Percentiles rank a stretch among this genome's conserved stretches.
Evolutionary conservation across 2,888 invertebrate species (phyloP).

Genomic region (Rhamnusium bicolor): DNA sequence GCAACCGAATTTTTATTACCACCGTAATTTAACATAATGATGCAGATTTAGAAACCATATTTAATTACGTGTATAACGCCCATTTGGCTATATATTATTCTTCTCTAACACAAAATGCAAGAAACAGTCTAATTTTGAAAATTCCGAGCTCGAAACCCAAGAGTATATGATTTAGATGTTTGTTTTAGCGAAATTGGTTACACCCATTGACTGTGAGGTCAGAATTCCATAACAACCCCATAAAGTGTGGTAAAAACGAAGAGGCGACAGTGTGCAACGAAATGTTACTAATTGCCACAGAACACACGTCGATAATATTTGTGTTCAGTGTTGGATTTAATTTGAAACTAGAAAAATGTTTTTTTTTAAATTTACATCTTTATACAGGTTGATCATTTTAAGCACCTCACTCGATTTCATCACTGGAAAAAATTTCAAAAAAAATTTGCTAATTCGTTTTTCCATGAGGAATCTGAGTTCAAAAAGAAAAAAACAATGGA

Average conservation of each 20-base stretch:
- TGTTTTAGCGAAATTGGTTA: constrained; percentile 48
- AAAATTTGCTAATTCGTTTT: no score
- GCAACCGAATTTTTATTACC: constrained; percentile 35
- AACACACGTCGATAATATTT: background rate
- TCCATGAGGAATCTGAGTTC: no score
- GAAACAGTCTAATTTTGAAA: background rate
- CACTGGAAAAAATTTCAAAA: no score
- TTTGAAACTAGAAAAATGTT: background rate
- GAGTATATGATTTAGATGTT: constrained; percentile 39
- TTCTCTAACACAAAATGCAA: constrained; percentile 3
- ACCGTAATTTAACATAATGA: constrained; percentile 41
- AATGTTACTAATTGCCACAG: constrained; percentile 3
- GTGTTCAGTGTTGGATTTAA: background rate
- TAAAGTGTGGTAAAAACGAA: constrained; percentile 21
- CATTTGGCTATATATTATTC: constrained; percentile 29
- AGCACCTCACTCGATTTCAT: no score
- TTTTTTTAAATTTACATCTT: no score
- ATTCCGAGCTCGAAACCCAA: constrained; percentile 3
- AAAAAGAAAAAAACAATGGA: no score
- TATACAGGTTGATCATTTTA: no score
- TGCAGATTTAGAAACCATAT: constrained; percentile 35
- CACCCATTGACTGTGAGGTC: constrained; percentile 30
- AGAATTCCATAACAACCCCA: background rate
- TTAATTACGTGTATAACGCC: constrained; percentile 40
- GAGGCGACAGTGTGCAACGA: background rate